Evolutionary conservation across 2,797 vertebrate species (phyloP).

Genomic region (Chelon auratus): DNA sequence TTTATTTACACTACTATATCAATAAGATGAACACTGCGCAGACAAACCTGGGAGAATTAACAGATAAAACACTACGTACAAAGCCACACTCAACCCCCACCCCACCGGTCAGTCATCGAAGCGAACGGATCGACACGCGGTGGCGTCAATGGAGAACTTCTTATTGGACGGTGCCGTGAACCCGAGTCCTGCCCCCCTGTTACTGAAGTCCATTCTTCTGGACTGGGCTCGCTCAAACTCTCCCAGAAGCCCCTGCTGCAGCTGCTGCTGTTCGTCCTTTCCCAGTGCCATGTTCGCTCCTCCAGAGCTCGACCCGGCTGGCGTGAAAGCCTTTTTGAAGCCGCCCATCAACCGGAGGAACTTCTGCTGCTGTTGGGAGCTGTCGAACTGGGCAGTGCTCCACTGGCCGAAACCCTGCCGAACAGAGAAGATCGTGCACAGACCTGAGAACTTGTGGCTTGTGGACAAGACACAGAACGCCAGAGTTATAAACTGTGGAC

Average conservation of each 20-base stretch:
- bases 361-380: conserved; percentile 86
- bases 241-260: conserved; percentile 87
- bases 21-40: neutral
- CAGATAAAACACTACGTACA: conserved; percentile 4
- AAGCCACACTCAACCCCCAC: neutral
- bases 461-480: too few relatives aligned
- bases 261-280: conserved; percentile 78
- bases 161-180: conserved; percentile 83
- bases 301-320: neutral
- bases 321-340: conserved; percentile 86
- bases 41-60: accelerated
- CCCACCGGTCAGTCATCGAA: conserved; percentile 82
- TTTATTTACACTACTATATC: neutral
- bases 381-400: conserved; percentile 89
- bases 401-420: conserved; percentile 89
- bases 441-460: too few relatives aligned
- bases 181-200: conserved; percentile 87
- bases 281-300: conserved; percentile 88
- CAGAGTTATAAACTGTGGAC: too few relatives aligned
- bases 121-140: conserved; percentile 84
- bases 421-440: neutral
- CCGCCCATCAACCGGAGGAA: conserved; percentile 95
- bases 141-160: conserved; percentile 85
- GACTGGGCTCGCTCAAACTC: conserved; percentile 90
- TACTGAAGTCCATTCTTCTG: conserved; percentile 83